Evolutionary conservation across 2,797 vertebrate species (phyloP).

Genomic region (Centropyge bicolor): DNA sequence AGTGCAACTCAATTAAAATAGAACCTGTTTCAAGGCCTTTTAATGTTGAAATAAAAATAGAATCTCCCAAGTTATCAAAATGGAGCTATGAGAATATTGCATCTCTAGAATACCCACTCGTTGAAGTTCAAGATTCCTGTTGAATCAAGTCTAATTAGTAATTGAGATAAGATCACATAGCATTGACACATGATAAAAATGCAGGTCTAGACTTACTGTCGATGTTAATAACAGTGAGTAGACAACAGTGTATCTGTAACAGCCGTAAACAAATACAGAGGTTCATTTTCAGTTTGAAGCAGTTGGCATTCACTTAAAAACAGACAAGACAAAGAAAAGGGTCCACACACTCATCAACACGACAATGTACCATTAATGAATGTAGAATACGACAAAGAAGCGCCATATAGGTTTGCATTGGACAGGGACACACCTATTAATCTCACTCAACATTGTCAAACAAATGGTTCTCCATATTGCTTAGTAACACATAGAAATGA

Average conservation of each 20-base stretch:
- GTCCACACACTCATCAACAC: constrained; percentile 92
- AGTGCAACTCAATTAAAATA: constrained; percentile 89
- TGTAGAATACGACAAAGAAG: constrained; percentile 96
- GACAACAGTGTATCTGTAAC: constrained; percentile 86
- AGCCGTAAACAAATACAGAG: constrained; percentile 89
- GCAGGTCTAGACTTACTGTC: constrained; percentile 77
- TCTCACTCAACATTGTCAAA: constrained; percentile 96
- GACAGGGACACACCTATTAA: constrained; percentile 96
- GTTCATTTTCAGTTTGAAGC: constrained; percentile 90
- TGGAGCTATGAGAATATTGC: constrained; percentile 89
- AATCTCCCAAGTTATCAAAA: constrained; percentile 89
- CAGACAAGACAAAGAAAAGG: constrained; percentile 91
- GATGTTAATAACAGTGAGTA: constrained; percentile 85
- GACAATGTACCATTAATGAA: constrained; percentile 94
- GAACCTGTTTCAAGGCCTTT: constrained; percentile 83
- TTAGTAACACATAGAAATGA: constrained; percentile 99
- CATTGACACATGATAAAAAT: constrained; percentile 82
- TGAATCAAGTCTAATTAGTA: constrained; percentile 78
- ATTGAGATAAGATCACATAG: constrained; percentile 83
- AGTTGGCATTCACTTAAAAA: constrained; percentile 95
- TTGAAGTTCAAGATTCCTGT: constrained; percentile 78
- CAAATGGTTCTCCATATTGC: constrained; percentile 99
- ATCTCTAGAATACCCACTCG: constrained; percentile 87
- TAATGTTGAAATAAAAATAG: constrained; percentile 87
- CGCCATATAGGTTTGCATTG: constrained; percentile 94